A percentile compares a stretch with the other conserved stretches of the same genome.
Evolutionary conservation across 2,888 invertebrate species (phyloP).

Genomic region (Apamea monoglypha): DNA sequence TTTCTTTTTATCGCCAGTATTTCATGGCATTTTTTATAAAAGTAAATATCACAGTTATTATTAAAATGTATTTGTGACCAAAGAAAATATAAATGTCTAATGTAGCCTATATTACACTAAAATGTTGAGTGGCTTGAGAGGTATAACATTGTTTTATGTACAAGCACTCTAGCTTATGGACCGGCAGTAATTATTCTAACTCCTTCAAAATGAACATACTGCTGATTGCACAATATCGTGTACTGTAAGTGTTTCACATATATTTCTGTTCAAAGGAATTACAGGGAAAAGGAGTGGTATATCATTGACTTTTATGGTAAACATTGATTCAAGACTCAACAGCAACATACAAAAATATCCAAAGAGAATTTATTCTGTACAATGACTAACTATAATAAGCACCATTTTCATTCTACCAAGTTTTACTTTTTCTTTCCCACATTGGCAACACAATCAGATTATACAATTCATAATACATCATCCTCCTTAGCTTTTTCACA

Average conservation of each 20-base stretch:
- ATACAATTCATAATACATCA: constrained; percentile 64
- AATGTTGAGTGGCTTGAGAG: constrained; percentile 77
- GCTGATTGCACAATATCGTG: constrained; percentile 77
- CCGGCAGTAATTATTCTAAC: constrained; percentile 63
- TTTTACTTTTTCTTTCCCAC: constrained; percentile 70
- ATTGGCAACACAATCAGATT: constrained; percentile 76
- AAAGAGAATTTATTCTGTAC: constrained; percentile 90
- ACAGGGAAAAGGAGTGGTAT: constrained; percentile 60
- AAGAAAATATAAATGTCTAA: constrained; percentile 79
- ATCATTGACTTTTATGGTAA: constrained; percentile 61
- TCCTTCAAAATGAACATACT: constrained; percentile 66
- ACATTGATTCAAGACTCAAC: constrained; percentile 72
- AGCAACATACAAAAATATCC: constrained; percentile 85
- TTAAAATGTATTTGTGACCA: constrained; percentile 87
- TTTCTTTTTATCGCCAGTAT: constrained; percentile 85
- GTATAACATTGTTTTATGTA: constrained; percentile 59
- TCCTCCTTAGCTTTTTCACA: constrained; percentile 73
- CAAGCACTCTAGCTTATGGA: constrained; percentile 70
- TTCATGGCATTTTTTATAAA: constrained; percentile 86
- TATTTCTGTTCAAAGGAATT: constrained; percentile 45
- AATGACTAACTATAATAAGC: constrained; percentile 89
- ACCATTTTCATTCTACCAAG: constrained; percentile 87
- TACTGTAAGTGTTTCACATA: constrained; percentile 31
- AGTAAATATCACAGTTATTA: constrained; percentile 90
- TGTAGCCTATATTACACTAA: constrained; percentile 72